Evolutionary conservation across 2,888 invertebrate species (phyloP).

Genomic region (Chrysopilus asiliformis): DNA sequence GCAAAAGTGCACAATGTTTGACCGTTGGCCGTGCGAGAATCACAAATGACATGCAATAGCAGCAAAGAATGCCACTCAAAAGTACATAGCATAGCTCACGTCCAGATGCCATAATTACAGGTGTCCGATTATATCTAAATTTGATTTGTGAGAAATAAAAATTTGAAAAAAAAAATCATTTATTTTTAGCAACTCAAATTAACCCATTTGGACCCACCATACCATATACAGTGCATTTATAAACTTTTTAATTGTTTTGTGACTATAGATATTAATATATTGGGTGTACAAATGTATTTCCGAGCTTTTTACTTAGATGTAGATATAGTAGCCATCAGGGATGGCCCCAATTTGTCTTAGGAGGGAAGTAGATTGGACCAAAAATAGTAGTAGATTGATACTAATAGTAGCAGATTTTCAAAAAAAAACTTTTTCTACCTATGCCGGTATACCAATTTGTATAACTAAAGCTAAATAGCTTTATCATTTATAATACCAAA

Average conservation of each 20-base stretch:
- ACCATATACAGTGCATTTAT: background rate
- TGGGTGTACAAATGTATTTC: no score
- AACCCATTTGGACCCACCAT: background rate
- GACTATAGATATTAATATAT: no score
- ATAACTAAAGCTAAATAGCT: no score
- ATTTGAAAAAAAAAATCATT: slow-evolving; percentile 1
- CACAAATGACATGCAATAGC: slow-evolving; percentile 57
- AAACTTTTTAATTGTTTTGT: background rate
- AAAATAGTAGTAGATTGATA: no score
- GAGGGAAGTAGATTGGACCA: no score
- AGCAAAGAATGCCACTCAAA: slow-evolving; percentile 52
- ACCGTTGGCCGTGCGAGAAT: slow-evolving; percentile 53
- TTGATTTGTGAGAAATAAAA: slow-evolving; percentile 3
- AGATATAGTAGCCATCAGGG: no score
- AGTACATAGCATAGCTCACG: slow-evolving; percentile 64
- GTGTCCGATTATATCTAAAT: slow-evolving; percentile 41
- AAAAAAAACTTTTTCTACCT: no score
- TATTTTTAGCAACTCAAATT: background rate
- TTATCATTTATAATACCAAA: no score
- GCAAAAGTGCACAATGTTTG: slow-evolving; percentile 48
- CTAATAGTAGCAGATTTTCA: no score
- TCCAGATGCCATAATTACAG: slow-evolving; percentile 65
- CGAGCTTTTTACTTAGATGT: no score
- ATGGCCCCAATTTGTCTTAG: no score
- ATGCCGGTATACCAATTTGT: no score